Evolutionary conservation across 2,113 vertebrate genomes (phyloP), one percentile per base, ranked within the genome.

Genomic region (Gulo gulo): DNA sequence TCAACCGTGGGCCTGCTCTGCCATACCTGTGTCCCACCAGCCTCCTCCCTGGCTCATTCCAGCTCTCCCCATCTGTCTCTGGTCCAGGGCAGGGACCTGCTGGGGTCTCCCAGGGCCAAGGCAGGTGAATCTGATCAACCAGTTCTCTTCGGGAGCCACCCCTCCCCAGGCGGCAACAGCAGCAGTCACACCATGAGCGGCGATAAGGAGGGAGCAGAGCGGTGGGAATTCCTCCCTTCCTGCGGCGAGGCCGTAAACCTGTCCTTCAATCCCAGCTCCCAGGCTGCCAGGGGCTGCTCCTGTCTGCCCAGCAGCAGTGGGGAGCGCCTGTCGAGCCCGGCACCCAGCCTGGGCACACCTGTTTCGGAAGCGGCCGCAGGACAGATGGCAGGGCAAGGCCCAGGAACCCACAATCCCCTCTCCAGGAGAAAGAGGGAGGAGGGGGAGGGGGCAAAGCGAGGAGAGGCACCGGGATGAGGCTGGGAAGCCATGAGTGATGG

Each of bases 211-310:
- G 55, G 52, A 74, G 76, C 88, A 1, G 31, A 55, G 52, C 6
- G 0, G 45, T 21, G 78, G 91, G 97, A 21, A 93, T 81, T 29
- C 87, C 76, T 52, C 59, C 67, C 92, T 81, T 65, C 93, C 95
- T 5, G 8, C 71, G 4, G 65, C 0, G 36, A 71, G n/a, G 79
- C 81, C 50, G 47, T 52, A 90, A 67, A 81, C 88, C 80, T 0
- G 26, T 69, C 88, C 74, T 81, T 82, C 78, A 45, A 45, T 21
- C 23, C 50, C 39, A 14, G 85, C 65, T 34, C 91, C 4, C 24
- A 2, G 67, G 87, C 83, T 81, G 80, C 88, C 45, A 0, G 63
- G 34, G 69, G 92, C 86, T 80, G 89, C 71, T 79, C 82, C 20
- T 0, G 0, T 12, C 86, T 73, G 63, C 76, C 80, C n/a, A 16